phyloP scores from a whole-genome alignment of 2,797 vertebrate genomes.

The Mallotus villosus region DNA sequence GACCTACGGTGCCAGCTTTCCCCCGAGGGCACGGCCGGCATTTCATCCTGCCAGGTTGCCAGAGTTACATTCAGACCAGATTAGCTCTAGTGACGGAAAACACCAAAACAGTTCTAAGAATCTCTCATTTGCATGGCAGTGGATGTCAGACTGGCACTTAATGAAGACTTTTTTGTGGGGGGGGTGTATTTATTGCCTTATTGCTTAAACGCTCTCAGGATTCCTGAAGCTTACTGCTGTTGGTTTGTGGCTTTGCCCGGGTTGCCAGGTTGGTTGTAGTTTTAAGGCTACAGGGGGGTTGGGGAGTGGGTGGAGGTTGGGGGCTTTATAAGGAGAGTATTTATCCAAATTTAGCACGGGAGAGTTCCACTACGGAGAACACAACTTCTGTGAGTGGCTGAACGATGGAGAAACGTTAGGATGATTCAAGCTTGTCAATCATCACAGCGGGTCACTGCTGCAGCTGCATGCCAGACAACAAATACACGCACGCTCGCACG shows the following conservation, averaged over 20 bases:
- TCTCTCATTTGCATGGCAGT: conserved; percentile 18
- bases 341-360: conserved; percentile 21
- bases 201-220: conserved; percentile 31
- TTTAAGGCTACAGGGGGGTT: conserved; percentile 7
- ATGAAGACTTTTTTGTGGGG: conserved; percentile 53
- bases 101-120: conserved; percentile 24
- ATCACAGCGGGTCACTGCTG: conserved; percentile 18
- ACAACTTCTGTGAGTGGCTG: conserved; percentile 8
- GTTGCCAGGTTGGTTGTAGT: conserved; percentile 62
- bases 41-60: background rate
- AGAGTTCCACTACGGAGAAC: conserved; percentile 13
- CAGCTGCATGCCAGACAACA: conserved; percentile 56
- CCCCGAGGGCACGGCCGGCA: background rate
- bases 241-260: conserved; percentile 64
- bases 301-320: conserved; percentile 49
- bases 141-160: conserved; percentile 41
- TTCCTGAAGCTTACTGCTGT: conserved; percentile 55
- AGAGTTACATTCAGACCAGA: background rate
- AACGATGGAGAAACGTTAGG: conserved; percentile 14
- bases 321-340: conserved; percentile 15
- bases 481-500: conserved; percentile 4
- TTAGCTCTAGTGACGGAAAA: conserved; percentile 1
- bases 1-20: no score
- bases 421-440: background rate
- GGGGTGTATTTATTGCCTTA: no score